These are phyloP conservation scores for Zaprionus tsacasi DNA, from an alignment of 1,140 invertebrate species.

Conservation along the genomic window DNA sequence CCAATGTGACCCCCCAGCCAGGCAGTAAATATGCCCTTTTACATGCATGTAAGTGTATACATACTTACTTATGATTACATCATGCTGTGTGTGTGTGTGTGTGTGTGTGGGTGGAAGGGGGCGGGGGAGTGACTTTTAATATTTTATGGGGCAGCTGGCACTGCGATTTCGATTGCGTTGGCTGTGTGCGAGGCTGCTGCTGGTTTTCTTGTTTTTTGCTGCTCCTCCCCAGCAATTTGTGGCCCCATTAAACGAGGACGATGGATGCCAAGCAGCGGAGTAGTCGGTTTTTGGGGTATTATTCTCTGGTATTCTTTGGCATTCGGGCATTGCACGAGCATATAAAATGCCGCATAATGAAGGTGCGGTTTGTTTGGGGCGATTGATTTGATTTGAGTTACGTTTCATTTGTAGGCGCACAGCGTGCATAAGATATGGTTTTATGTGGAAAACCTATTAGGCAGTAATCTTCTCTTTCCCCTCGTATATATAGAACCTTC, in stretches of 20 bases:
- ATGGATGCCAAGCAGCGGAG: background rate
- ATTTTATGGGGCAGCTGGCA: conserved; percentile 73
- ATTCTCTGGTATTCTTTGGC: conserved; percentile 4
- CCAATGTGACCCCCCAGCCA: background rate
- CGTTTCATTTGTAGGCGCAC: conserved; percentile 14
- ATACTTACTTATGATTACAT: conserved; percentile 62
- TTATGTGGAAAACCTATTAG: background rate
- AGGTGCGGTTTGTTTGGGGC: background rate
- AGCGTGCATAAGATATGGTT: background rate
- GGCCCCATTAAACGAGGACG: conserved; percentile 13
- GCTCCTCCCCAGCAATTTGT: conserved; percentile 16
- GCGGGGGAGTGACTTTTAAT: conserved; percentile 64
- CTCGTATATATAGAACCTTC: no score
- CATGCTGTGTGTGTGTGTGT: conserved; percentile 23
- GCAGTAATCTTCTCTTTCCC: no score
- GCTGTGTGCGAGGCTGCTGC: conserved; percentile 4
- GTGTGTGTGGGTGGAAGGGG: background rate
- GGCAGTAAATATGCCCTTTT: background rate
- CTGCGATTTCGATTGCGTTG: conserved; percentile 47
- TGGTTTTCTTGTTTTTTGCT: background rate
- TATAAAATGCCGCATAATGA: conserved; percentile 23
- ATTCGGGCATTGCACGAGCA: conserved; percentile 19
- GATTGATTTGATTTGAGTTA: conserved; percentile 22
- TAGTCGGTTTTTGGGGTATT: background rate
- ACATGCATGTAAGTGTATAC: conserved; percentile 14